Percentiles rank a stretch among this genome's conserved stretches.
Evolutionary conservation across 2,797 vertebrate genomes (phyloP).

Genomic region (Carcharodon carcharias): DNA sequence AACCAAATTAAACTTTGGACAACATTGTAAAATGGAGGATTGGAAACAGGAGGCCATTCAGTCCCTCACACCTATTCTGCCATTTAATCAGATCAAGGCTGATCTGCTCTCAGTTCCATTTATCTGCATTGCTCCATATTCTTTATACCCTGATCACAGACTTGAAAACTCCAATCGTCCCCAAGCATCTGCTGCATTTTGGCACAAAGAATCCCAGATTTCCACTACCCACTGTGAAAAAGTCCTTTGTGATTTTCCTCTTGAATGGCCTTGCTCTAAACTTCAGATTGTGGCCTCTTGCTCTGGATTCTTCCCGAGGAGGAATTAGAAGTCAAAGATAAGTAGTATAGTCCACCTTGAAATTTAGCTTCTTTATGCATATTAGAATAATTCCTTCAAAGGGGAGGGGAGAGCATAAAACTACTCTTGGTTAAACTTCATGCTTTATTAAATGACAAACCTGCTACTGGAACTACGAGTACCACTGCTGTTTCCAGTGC

Average conservation of each 20-base stretch:
- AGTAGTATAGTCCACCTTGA: neutral
- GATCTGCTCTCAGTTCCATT: neutral
- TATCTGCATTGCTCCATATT: neutral
- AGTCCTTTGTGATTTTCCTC: neutral
- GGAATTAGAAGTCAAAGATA: neutral
- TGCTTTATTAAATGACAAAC: neutral
- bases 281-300: neutral
- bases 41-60: neutral
- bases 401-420: neutral
- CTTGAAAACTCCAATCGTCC: neutral
- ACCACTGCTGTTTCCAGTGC: neutral
- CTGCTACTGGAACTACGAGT: neutral
- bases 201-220: neutral
- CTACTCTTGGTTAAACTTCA: neutral
- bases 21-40: neutral
- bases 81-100: no score
- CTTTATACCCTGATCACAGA: neutral
- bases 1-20: neutral
- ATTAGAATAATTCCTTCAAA: neutral
- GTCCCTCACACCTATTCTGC: neutral
- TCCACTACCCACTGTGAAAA: neutral
- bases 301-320: neutral
- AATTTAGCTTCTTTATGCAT: neutral
- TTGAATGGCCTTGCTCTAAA: neutral
- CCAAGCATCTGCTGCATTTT: neutral